A percentile compares a stretch with the other conserved stretches of the same genome.
Evolutionary conservation across 2,797 vertebrate species (phyloP).

Genomic region (Geotrypetes seraphini): DNA sequence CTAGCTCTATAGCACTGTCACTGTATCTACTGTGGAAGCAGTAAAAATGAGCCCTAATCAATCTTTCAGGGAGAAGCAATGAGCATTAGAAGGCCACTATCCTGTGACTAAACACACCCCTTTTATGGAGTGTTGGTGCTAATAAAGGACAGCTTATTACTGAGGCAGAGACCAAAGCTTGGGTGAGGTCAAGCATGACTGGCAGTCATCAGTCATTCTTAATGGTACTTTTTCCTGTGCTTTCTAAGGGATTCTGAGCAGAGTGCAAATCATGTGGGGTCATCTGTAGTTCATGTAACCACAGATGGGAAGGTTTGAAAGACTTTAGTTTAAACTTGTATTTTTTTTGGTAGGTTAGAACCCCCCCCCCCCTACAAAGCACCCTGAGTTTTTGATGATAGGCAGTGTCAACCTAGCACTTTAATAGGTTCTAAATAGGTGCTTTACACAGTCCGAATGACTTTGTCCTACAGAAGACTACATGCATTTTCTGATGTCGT

Average conservation of each 20-base stretch:
- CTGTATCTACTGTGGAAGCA: constrained; percentile 61
- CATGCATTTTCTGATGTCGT: constrained; percentile 74
- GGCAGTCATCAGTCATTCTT: constrained; percentile 99
- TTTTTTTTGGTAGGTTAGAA: constrained; percentile 44
- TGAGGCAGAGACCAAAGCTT: constrained; percentile 73
- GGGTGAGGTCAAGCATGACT: constrained; percentile 94
- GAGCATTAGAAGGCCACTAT: constrained; percentile 71
- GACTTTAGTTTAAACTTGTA: constrained; percentile 68
- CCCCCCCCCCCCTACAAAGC: constrained; percentile 12
- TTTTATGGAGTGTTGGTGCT: constrained; percentile 79
- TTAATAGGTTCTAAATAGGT: constrained; percentile 49
- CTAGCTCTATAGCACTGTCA: constrained; percentile 53
- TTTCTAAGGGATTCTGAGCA: constrained; percentile 72
- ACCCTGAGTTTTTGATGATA: constrained; percentile 38
- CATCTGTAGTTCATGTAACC: constrained; percentile 85
- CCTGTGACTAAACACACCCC: constrained; percentile 78
- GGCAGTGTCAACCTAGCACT: constrained; percentile 41
- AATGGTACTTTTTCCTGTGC: constrained; percentile 87
- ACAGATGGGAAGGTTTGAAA: constrained; percentile 81
- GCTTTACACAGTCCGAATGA: constrained; percentile 54
- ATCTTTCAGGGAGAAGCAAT: constrained; percentile 65
- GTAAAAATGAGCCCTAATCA: constrained; percentile 69
- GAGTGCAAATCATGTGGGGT: constrained; percentile 86
- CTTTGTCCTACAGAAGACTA: constrained; percentile 62
- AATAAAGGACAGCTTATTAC: constrained; percentile 80